Percentiles rank a stretch among this genome's conserved stretches.
These are phyloP conservation scores for Drosophila busckii DNA, from an alignment of 1,140 invertebrate species.

Conservation along the genomic window DNA sequence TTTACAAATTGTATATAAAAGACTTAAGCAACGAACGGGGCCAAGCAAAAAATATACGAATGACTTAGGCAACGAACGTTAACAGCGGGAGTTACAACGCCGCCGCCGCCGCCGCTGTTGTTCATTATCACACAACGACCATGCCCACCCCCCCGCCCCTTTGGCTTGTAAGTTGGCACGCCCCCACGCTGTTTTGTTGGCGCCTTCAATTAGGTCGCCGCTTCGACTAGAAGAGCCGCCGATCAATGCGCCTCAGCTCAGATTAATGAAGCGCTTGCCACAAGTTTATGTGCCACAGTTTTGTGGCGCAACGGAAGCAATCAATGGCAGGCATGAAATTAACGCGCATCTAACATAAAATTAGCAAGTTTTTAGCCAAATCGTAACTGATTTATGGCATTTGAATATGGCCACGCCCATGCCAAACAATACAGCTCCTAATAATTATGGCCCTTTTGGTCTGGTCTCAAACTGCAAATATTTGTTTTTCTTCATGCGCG, in stretches of 20 bases:
- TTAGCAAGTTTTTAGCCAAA: slow-evolving; percentile 28
- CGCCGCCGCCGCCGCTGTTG: no score
- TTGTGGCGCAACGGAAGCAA: slow-evolving; percentile 66
- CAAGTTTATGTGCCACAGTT: no score
- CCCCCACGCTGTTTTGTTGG: slow-evolving; percentile 38
- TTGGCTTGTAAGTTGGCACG: slow-evolving; percentile 13
- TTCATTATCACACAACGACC: no score
- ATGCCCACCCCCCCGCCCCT: background rate
- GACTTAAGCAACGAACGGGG: slow-evolving; percentile 23
- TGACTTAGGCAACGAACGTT: slow-evolving; percentile 26
- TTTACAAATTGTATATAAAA: slow-evolving; percentile 2
- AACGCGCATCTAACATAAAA: slow-evolving; percentile 61
- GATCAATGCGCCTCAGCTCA: background rate
- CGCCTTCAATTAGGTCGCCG: slow-evolving; percentile 57
- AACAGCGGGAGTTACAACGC: background rate
- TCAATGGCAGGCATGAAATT: slow-evolving; percentile 72
- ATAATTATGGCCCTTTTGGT: no score
- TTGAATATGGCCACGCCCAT: no score
- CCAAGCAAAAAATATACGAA: background rate
- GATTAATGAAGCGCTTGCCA: no score
- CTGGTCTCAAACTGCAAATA: no score
- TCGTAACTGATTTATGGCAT: slow-evolving; percentile 52
- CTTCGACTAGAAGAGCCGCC: background rate
- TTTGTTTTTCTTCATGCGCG: slow-evolving; percentile 45
- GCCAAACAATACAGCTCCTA: no score